Evolutionary conservation across 2,888 invertebrate species (phyloP).

Genomic region (Phorcus lineatus): DNA sequence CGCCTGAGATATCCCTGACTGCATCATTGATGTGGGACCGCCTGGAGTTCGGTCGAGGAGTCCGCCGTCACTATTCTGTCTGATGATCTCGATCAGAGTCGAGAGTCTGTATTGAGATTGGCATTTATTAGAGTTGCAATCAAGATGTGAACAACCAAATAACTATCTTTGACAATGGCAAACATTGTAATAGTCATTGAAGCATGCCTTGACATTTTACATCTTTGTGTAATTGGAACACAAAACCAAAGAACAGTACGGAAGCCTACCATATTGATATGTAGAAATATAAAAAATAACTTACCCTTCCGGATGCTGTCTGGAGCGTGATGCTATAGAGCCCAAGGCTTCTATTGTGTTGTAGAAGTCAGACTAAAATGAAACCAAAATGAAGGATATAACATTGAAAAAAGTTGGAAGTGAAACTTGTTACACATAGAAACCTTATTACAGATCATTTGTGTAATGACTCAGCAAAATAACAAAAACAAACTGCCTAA

Average conservation of each 20-base stretch:
- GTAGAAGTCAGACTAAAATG: constrained; percentile 83
- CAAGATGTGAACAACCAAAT: background rate
- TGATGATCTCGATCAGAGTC: constrained; percentile 87
- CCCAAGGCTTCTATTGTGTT: constrained; percentile 90
- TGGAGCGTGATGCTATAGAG: constrained; percentile 83
- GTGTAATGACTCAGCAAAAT: background rate
- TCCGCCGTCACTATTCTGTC: constrained; percentile 83
- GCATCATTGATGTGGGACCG: constrained; percentile 84
- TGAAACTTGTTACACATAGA: no score
- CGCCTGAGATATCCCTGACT: constrained; percentile 91
- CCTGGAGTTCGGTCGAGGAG: constrained; percentile 86
- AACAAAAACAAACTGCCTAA: background rate
- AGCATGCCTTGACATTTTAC: no score
- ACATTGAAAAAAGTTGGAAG: no score
- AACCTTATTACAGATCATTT: no score
- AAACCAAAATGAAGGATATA: background rate
- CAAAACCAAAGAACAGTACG: no score
- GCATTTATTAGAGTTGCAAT: background rate
- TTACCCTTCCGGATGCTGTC: constrained; percentile 88
- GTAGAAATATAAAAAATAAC: constrained; percentile 38
- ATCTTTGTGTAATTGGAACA: no score
- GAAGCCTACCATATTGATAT: no score
- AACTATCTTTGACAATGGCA: no score
- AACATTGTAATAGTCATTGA: no score
- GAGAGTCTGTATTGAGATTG: constrained; percentile 78